Evolutionary conservation across 2,113 vertebrate species (phyloP), one percentile per base, ranked within the genome.

Genomic region (Lutjanus erythropterus): DNA sequence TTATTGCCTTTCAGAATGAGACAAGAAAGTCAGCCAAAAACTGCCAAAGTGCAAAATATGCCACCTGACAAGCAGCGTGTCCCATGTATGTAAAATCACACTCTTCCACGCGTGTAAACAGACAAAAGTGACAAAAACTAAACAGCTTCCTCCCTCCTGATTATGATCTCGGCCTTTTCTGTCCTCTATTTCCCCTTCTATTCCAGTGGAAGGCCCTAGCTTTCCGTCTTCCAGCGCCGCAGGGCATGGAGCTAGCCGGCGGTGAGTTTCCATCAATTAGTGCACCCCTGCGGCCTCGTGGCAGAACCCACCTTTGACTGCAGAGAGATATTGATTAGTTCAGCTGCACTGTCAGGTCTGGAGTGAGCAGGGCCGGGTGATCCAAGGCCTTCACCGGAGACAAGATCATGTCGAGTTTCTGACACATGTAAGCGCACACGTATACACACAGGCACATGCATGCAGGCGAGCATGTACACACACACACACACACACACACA

Each of bases 241-340:
- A 95, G 97, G 97, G 96, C 92, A 89, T 92, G 89, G 83, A 93
- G 91, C 90, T 95, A 96, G 96, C 95, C 95, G 91, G 93, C 94
- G 96, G 96, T 95, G 96, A 96, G 96, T 96, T 97, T 96, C 96
- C 94, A 96, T 98, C 97, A 97, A 98, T 98, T 98, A 97, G 96
- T 88, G 92, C 94, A 95, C 94, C 94, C 96, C 96, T 85, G 94
- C 91, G 94, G 96, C 93, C 95, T 95, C 95, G 84, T 96, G 94
- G 95, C 92, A 94, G 95, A 95, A 95, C 91, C 91, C 92, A 94
- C 88, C 82, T 97, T 96, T 96, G 94, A 95, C 96, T 94, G 92
- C 94, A 93, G 95, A 89, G 75, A 95, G 91, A 90, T 99, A 98
- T 99, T 97, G 97, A 97, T 99, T 97, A 97, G 93, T 95, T 93